phyloP scores from a whole-genome alignment of 2,888 invertebrate genomes.

The Sepioteuthis lessoniana region DNA sequence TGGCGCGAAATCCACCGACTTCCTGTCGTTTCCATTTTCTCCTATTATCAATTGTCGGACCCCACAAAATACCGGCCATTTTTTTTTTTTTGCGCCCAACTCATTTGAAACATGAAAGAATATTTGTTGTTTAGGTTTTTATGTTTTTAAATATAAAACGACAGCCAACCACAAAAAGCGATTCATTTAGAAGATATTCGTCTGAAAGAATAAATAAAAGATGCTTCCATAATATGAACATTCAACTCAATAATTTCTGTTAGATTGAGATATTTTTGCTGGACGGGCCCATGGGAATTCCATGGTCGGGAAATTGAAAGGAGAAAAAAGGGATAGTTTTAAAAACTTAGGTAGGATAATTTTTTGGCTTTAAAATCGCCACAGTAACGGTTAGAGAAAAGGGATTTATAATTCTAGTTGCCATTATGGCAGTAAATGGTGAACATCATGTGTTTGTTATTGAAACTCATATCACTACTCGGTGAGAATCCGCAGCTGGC shows the following conservation, averaged over 20 bases:
- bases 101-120: neutral
- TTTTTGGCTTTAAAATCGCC: too few species aligned
- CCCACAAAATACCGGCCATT: neutral
- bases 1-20: neutral
- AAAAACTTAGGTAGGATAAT: too few species aligned
- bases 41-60: neutral
- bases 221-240: neutral
- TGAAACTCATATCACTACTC: too few species aligned
- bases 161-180: neutral
- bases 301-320: too few species aligned
- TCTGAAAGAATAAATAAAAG: too few species aligned
- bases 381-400: too few species aligned
- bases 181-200: neutral
- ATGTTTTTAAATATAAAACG: neutral
- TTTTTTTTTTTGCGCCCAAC: neutral
- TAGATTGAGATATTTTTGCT: neutral
- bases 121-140: neutral
- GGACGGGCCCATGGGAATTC: neutral
- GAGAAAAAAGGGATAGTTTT: too few species aligned
- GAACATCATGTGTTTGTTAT: too few species aligned
- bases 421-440: too few species aligned
- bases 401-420: too few species aligned
- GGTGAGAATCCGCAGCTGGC: too few species aligned
- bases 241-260: neutral
- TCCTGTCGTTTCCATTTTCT: neutral